A percentile compares a stretch with the other conserved stretches of the same genome.
Evolutionary conservation across 2,888 invertebrate species (phyloP).

Genomic region (Latrodectus elegans): DNA sequence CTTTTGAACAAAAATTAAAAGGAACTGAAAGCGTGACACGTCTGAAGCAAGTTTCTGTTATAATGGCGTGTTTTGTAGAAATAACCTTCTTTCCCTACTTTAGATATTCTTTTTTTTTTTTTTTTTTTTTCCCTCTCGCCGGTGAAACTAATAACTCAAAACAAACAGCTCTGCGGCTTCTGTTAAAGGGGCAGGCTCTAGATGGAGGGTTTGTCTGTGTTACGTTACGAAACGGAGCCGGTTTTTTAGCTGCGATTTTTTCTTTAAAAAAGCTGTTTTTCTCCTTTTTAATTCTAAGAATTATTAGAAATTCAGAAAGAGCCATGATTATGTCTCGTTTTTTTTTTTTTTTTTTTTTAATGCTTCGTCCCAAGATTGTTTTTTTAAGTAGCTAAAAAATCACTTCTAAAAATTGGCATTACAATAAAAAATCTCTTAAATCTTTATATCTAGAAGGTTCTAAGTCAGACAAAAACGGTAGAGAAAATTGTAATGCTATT

Average conservation of each 20-base stretch:
- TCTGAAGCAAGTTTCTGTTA: slow-evolving; percentile 27
- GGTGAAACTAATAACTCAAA: slow-evolving; percentile 38
- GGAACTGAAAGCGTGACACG: slow-evolving; percentile 8
- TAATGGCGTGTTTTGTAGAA: slow-evolving; percentile 34
- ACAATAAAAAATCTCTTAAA: no score
- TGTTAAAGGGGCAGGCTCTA: slow-evolving; percentile 46
- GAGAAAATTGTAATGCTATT: no score
- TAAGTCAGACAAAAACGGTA: no score
- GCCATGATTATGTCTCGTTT: not conserved
- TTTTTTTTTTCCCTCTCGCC: slow-evolving; percentile 1
- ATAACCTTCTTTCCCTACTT: slow-evolving; percentile 4
- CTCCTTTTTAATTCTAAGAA: not conserved
- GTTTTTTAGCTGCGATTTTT: slow-evolving; percentile 33
- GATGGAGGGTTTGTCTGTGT: slow-evolving; percentile 40
- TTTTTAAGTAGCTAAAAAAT: not conserved
- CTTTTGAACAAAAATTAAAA: not conserved
- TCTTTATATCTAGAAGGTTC: no score
- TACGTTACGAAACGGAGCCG: slow-evolving; percentile 43
- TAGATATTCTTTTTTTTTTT: slow-evolving; percentile 15
- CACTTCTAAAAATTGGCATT: no score
- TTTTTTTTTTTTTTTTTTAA: not conserved
- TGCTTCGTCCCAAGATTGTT: not conserved
- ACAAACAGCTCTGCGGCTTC: slow-evolving; percentile 57
- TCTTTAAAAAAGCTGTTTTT: not conserved
- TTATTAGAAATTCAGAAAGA: not conserved